phyloP scores from a whole-genome alignment of 2,113 vertebrate species.

The Aspiorhynchus laticeps region DNA sequence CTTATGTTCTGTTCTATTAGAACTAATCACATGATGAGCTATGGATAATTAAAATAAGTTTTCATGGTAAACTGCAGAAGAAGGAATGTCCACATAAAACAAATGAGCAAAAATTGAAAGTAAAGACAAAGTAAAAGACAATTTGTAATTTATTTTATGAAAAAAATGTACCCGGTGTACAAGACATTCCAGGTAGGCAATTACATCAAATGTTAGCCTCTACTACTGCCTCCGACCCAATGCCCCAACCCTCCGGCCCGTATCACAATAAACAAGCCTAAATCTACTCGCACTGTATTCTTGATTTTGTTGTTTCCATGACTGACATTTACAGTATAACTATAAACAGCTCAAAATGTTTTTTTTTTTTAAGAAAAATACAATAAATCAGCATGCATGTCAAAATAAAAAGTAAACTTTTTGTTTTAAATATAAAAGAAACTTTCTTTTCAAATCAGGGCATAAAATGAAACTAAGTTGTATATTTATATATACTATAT shows the following conservation, averaged over 20 bases:
- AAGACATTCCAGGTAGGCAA: slow-evolving; percentile 75
- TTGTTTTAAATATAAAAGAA: slow-evolving; percentile 74
- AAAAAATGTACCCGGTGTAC: slow-evolving; percentile 65
- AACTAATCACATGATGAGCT: neutral
- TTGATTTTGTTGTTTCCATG: slow-evolving; percentile 65
- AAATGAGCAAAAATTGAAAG: neutral
- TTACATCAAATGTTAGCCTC: slow-evolving; percentile 79
- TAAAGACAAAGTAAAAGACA: neutral
- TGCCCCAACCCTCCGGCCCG: slow-evolving; percentile 68
- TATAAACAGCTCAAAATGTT: slow-evolving; percentile 81
- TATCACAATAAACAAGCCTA: slow-evolving; percentile 81
- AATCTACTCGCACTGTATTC: slow-evolving; percentile 79
- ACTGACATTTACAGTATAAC: slow-evolving; percentile 83
- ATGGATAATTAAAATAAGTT: neutral
- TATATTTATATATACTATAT: slow-evolving; percentile 50
- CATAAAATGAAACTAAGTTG: slow-evolving; percentile 57
- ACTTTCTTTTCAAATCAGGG: slow-evolving; percentile 54
- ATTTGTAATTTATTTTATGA: slow-evolving; percentile 58
- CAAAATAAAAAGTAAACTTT: slow-evolving; percentile 80
- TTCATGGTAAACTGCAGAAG: neutral
- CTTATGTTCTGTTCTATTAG: neutral
- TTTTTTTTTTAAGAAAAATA: slow-evolving; percentile 75
- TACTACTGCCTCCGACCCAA: slow-evolving; percentile 55
- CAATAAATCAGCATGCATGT: slow-evolving; percentile 83
- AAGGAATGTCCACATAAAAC: neutral